Evolutionary conservation across 2,797 vertebrate species (phyloP), one percentile per base, ranked within the genome.

Genomic region (Lutjanus argentimaculatus): DNA sequence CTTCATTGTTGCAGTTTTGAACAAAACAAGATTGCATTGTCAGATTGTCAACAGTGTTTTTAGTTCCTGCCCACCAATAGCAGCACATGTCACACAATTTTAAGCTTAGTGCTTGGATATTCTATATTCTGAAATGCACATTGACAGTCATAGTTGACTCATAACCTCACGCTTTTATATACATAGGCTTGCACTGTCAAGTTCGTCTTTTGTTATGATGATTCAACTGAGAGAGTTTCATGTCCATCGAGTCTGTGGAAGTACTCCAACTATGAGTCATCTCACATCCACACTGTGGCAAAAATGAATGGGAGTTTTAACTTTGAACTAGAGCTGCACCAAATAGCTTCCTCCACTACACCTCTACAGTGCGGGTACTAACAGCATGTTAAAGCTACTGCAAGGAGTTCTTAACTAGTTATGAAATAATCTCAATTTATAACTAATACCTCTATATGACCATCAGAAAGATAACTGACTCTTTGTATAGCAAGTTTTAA

Each of bases 211-310:
- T 59, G 48, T 46, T 58, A n/a, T 17, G 36, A 59, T 71, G 61
- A 75, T 67, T 72, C 67, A 71, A 5, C 65, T 7, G 3, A n/a
- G 45, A 48, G 66, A 48, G 66, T 66, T 75, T 63, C n/a, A 40
- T 56, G 66, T 56, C 58, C 53, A 36, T 61, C 42, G 51, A 43
- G 30, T 43, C 16, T 56, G 57, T 80, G 57, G 25, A 64, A 52
- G 52, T 45, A 22, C 45, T 80, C 67, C 7, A 74, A 9, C 51
- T 59, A 48, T 61, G 72, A 71, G 48, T 71, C 67, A 67, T 49
- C 22, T n/a, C 15, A 30, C 53, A 15, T 64, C 7, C 53, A 19
- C 46, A 30, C 7, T 17, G 21, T 53, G 30, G 2, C 30, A 19
- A 64, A 45, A 48, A 19, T 43, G 25, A 63, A 63, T 21, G n/a